Base-by-base conservation (phyloP, 2,797 vertebrate genomes). In the Macropodus opercularis region DNA sequence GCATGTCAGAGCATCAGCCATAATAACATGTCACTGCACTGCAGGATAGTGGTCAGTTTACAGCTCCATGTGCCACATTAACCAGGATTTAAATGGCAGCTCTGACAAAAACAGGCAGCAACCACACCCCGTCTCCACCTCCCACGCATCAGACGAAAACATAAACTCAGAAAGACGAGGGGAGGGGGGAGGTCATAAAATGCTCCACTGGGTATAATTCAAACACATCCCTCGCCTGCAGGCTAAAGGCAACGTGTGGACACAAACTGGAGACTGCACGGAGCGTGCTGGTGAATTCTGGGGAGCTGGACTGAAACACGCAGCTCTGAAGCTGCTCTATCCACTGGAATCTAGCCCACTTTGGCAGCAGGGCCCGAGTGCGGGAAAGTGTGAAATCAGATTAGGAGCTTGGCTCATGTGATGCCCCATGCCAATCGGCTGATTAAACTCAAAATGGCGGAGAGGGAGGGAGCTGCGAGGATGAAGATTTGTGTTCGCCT, bases 341-440 rank as follows among this genome's bases (percentile, higher is more conserved):
- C 73, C 60, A 8, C 71, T 87, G 85, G 87, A 89, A 86, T 89
- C 71, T 12, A 32, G 77, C 79, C 73, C 64, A 72, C 71, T 85
- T 73, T 63, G 71, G 77, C 80, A 80, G 83, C 77, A 69, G 79
- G 76, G 77, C 68, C 64, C 1, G 77, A 86, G 87, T 88, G 84
- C 87, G 76, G 70, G 80, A 86, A 86, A 85, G 86, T 90, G 89
- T 89, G 82, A 92, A 91, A 92, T 92, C 85, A 89, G 89, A 92
- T 91, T 90, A 92, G 72, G 55, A 79, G 73, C 75, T 80, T 75
- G 81, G 83, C 87, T 91, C 88, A 90, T 92, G 90, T 90, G 91
- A 91, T 83, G 80, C 81, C 81, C 79, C 77, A 84, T 85, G 83
- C 83, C 83, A 88, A 90, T 84, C 74, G 83, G 80, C 80, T 90